Evolutionary conservation across 1,140 invertebrate species (phyloP).

Genomic region (Drosophila virilis): DNA sequence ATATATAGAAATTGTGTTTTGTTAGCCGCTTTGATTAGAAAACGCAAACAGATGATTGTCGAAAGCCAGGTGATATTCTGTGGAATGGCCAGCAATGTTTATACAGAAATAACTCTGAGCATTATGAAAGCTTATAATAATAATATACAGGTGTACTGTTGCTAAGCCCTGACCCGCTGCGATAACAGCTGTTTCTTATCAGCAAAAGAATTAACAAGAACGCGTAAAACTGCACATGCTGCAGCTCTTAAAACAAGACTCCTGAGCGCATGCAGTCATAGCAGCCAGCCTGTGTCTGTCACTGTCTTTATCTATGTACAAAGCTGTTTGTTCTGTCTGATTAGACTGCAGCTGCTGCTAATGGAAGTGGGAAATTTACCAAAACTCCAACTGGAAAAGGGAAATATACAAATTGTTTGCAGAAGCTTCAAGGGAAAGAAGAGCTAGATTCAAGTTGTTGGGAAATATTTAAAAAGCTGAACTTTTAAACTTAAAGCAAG

Average conservation of each 20-base stretch:
- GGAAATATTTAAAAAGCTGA: too few species aligned
- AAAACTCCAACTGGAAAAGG: too few species aligned
- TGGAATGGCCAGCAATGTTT: conserved; percentile 8
- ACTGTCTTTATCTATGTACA: not conserved
- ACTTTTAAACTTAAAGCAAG: too few species aligned
- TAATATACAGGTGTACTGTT: not conserved
- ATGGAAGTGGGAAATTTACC: too few species aligned
- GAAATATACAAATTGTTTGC: too few species aligned
- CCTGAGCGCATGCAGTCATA: not conserved
- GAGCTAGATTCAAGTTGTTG: too few species aligned
- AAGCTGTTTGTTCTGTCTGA: too few species aligned
- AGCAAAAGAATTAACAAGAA: not conserved
- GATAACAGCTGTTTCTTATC: conserved; percentile 24
- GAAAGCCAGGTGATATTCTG: conserved; percentile 11
- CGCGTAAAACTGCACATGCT: too few species aligned
- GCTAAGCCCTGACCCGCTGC: not conserved
- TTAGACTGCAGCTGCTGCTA: too few species aligned
- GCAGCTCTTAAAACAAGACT: too few species aligned
- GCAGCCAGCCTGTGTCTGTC: not conserved
- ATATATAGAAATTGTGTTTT: not conserved
- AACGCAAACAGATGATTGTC: not conserved
- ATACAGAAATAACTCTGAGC: not conserved
- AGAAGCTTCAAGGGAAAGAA: too few species aligned
- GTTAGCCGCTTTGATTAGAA: conserved; percentile 22
- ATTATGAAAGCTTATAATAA: conserved; percentile 1